Evolutionary conservation across 2,113 vertebrate genomes (phyloP).

Genomic region (Mugil cephalus): DNA sequence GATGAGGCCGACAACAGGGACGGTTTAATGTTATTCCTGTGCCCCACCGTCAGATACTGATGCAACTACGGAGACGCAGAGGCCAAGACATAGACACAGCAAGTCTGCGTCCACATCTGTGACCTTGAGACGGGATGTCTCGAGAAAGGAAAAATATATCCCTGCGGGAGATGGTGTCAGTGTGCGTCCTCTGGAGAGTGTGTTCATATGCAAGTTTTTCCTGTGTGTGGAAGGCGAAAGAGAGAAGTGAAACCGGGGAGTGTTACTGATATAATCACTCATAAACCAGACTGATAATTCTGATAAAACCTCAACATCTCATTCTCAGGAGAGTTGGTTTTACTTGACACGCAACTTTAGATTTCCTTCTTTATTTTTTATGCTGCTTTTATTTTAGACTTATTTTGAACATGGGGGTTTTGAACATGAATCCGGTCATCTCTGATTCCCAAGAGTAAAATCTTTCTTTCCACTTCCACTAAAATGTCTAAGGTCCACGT

Average conservation of each 20-base stretch:
- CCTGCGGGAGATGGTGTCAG: slow-evolving; percentile 45
- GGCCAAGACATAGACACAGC: slow-evolving; percentile 34
- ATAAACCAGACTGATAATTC: too few species aligned
- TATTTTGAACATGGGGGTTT: too few species aligned
- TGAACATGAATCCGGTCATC: too few species aligned
- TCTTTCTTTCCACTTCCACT: too few species aligned
- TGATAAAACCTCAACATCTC: not conserved
- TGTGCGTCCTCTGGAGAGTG: slow-evolving; percentile 28
- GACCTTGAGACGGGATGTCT: slow-evolving; percentile 65
- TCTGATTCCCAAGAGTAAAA: too few species aligned
- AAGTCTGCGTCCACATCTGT: slow-evolving; percentile 38
- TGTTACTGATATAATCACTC: slow-evolving; percentile 18
- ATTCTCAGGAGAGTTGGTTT: not conserved
- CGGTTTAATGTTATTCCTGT: too few species aligned
- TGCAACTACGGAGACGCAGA: slow-evolving; percentile 1
- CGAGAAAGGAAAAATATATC: slow-evolving; percentile 65
- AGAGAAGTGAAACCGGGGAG: slow-evolving; percentile 41
- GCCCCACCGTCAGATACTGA: not conserved
- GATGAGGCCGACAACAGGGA: too few species aligned
- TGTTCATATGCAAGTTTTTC: not conserved
- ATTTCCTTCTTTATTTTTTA: too few species aligned
- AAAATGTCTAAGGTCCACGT: too few species aligned
- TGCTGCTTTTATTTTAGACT: too few species aligned
- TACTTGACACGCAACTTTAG: not conserved
- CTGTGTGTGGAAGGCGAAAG: not conserved